A percentile compares a stretch with the other conserved stretches of the same genome.
These are phyloP conservation scores for Anguilla marmorata DNA, from an alignment of 2,797 vertebrate species.

Conservation along the genomic window DNA sequence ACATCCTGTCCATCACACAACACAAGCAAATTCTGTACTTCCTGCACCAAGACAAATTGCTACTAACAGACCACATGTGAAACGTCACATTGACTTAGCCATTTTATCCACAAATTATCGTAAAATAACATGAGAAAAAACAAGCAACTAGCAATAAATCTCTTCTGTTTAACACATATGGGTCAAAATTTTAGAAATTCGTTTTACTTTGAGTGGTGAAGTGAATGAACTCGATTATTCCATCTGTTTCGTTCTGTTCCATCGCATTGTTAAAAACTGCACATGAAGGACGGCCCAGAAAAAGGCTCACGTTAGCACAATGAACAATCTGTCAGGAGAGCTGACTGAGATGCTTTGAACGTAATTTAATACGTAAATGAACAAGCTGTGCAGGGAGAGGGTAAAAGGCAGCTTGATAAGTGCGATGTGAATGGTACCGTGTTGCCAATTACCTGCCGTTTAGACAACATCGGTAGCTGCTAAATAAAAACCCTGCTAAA, in stretches of 20 bases:
- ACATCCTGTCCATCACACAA: neutral
- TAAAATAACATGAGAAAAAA: neutral
- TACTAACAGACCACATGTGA: neutral
- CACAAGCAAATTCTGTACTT: neutral
- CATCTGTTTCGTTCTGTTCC: neutral
- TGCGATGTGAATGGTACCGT: constrained; percentile 1
- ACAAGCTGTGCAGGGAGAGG: neutral
- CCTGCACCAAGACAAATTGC: neutral
- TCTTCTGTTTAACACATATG: constrained; percentile 8
- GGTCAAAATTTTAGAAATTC: neutral
- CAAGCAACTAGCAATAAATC: neutral
- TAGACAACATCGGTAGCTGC: neutral
- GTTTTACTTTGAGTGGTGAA: constrained; percentile 5
- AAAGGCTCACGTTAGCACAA: constrained; percentile 5
- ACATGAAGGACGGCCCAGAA: neutral
- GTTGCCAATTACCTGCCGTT: constrained; percentile 16
- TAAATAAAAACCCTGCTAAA: neutral
- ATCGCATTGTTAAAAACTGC: neutral
- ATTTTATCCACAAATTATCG: neutral
- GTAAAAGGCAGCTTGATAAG: constrained; percentile 1
- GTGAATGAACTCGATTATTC: constrained; percentile 2
- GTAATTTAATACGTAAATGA: constrained; percentile 5
- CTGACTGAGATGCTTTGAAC: constrained; percentile 15
- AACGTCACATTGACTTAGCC: neutral
- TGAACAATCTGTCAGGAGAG: constrained; percentile 17